phyloP scores from a whole-genome alignment of 2,888 invertebrate genomes.

The Vanessa cardui region DNA sequence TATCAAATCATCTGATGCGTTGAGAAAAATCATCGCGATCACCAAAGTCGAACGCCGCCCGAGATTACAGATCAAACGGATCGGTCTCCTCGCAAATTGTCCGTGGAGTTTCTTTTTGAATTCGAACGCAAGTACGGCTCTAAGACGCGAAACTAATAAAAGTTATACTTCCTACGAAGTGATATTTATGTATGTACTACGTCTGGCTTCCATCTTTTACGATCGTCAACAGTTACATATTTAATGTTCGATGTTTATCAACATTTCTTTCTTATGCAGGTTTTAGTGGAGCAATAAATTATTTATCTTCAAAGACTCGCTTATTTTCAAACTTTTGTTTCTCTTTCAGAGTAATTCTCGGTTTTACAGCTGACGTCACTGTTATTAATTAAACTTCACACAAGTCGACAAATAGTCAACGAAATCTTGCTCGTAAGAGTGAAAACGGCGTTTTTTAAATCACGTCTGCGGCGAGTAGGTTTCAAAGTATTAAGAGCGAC shows the following conservation, averaged over 20 bases:
- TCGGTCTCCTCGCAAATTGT: conserved; percentile 65
- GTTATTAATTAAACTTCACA: conserved; percentile 59
- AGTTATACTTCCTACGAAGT: conserved; percentile 72
- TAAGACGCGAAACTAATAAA: conserved; percentile 69
- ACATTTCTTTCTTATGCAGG: conserved; percentile 82
- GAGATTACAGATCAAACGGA: conserved; percentile 66
- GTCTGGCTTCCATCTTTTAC: conserved; percentile 79
- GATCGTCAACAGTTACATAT: conserved; percentile 82
- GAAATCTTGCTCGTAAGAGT: not conserved
- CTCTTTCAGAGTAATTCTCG: conserved; percentile 57
- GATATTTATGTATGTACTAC: conserved; percentile 72
- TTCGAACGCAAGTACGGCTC: conserved; percentile 62
- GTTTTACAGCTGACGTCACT: conserved; percentile 65
- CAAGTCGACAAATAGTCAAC: not conserved
- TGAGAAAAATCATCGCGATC: conserved; percentile 69
- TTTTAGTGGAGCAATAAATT: conserved; percentile 80
- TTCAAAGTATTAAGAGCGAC: conserved; percentile 53
- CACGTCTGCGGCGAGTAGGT: conserved; percentile 1
- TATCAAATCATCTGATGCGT: conserved; percentile 71
- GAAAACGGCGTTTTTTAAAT: not conserved
- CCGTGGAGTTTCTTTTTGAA: conserved; percentile 72
- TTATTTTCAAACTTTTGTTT: conserved; percentile 80
- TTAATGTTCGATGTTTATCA: conserved; percentile 83
- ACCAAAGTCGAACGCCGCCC: conserved; percentile 55
- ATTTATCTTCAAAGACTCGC: conserved; percentile 80